Evolutionary conservation across 2,113 vertebrate genomes (phyloP), one percentile per base, ranked within the genome.

Genomic region (Phrynosoma blainvillii): DNA sequence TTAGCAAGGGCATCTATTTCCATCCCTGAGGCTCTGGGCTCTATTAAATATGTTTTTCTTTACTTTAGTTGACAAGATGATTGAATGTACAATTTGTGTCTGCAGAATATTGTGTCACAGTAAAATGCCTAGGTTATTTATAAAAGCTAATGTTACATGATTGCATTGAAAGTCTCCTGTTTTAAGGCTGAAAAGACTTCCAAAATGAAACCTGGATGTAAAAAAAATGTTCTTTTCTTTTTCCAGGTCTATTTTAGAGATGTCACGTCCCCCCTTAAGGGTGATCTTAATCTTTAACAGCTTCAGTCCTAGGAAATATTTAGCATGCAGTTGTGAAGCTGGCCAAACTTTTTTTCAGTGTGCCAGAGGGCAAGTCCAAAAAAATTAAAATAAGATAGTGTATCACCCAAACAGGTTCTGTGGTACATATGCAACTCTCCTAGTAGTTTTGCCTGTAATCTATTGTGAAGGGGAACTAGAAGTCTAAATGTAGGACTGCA

Each of bases 61-160:
- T 92, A 84, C 82, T 89, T 92, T 84, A 73, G 52, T 82, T 86
- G 79, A 86, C n/a, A 84, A 89, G 82, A 86, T 84, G 89, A 89
- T 86, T 87, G 83, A 89, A 87, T 82, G 65, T 87, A 88, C 77
- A 90, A 80, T 74, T 79, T 89, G 66, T 84, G 83, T 82, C 87
- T 84, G 47, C 73, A 82, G 62, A 84, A 82, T 80, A 52, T 84
- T 84, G 79, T 87, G 75, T 66, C 36, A 84, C 6, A 73, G 75
- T 85, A 85, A 78, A 12, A 88, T 11, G 76, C 23, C 2, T 80
- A 89, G 1, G 0, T 74, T 68, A 87, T 87, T 87, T 81, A 82
- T 84, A 76, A 42, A 90, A 89, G 66, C 86, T 88, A 84, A 73
- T 79, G n/a, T 87, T 87, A 87, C 30, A n/a, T 47, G 40, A 68